These are phyloP conservation scores for Smutsia temminckii DNA, from an alignment of 2,797 vertebrate species.

Conservation along the genomic window DNA sequence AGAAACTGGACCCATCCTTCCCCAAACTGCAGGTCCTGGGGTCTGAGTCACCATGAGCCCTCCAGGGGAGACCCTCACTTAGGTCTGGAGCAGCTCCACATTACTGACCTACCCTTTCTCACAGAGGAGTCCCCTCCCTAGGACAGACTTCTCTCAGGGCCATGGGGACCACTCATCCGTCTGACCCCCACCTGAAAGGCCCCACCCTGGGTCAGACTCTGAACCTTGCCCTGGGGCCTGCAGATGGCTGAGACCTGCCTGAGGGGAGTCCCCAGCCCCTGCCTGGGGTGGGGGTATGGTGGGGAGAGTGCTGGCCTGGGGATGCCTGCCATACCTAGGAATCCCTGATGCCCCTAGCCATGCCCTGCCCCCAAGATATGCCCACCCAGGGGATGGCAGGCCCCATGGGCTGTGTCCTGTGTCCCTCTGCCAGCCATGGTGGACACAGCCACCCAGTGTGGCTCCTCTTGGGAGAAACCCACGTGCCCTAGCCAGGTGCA, in stretches of 20 bases:
- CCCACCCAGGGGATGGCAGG: neutral
- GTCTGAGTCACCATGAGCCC: neutral
- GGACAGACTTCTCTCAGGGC: neutral
- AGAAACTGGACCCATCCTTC: neutral
- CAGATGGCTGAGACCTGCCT: neutral
- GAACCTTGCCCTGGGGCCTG: neutral
- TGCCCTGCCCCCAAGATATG: neutral
- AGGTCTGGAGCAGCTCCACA: neutral
- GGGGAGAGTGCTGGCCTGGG: neutral
- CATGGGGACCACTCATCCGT: rapidly evolving
- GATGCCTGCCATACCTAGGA: neutral
- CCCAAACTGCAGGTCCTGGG: neutral
- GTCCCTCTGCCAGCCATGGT: no score
- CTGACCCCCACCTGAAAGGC: neutral
- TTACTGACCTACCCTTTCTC: neutral
- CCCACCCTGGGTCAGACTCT: neutral
- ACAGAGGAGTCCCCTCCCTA: neutral
- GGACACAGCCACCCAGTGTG: rapidly evolving
- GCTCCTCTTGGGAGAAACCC: neutral
- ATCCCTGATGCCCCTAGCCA: neutral
- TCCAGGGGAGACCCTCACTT: neutral
- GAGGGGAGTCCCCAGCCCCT: neutral
- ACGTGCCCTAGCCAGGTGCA: rapidly evolving
- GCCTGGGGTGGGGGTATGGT: rapidly evolving
- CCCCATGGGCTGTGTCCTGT: neutral